Evolutionary conservation across 2,113 vertebrate genomes (phyloP).

Genomic region (Notothenia rossii): DNA sequence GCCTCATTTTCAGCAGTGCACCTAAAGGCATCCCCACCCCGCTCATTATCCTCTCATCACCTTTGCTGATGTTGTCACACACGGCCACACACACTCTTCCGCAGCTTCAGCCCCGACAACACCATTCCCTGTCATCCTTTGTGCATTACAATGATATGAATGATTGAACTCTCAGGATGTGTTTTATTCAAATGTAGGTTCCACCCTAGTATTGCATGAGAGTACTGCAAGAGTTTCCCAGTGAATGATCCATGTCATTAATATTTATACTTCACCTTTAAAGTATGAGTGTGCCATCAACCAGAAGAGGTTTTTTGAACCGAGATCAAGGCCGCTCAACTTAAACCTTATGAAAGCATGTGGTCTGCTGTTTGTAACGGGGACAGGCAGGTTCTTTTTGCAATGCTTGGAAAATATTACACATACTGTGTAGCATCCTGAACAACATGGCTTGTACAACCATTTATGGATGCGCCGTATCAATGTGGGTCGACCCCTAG

Average conservation of each 20-base stretch:
- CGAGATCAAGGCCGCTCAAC: constrained; percentile 44
- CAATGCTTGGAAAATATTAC: constrained; percentile 56
- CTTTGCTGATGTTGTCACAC: constrained; percentile 52
- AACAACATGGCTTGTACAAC: constrained; percentile 23
- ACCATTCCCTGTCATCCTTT: not conserved
- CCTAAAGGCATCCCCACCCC: constrained; percentile 1
- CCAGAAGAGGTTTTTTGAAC: constrained; percentile 57
- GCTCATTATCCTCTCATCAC: constrained; percentile 60
- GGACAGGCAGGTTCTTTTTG: constrained; percentile 45
- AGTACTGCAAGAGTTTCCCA: constrained; percentile 31
- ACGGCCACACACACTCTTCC: constrained; percentile 35
- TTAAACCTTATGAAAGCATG: constrained; percentile 39
- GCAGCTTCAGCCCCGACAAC: constrained; percentile 28
- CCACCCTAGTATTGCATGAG: not conserved
- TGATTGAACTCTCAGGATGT: constrained; percentile 38
- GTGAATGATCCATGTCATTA: constrained; percentile 64
- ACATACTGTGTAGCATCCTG: constrained; percentile 33
- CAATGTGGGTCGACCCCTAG: not conserved
- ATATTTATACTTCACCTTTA: constrained; percentile 76
- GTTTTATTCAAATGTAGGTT: constrained; percentile 35
- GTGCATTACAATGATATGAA: constrained; percentile 10
- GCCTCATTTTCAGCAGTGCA: constrained; percentile 2
- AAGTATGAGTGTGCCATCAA: constrained; percentile 61
- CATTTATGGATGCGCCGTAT: constrained; percentile 61
- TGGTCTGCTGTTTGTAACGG: constrained; percentile 63